Evolutionary conservation across 2,797 vertebrate genomes (phyloP), one percentile per base, ranked within the genome.

Genomic region (Centroberyx gerrardi): DNA sequence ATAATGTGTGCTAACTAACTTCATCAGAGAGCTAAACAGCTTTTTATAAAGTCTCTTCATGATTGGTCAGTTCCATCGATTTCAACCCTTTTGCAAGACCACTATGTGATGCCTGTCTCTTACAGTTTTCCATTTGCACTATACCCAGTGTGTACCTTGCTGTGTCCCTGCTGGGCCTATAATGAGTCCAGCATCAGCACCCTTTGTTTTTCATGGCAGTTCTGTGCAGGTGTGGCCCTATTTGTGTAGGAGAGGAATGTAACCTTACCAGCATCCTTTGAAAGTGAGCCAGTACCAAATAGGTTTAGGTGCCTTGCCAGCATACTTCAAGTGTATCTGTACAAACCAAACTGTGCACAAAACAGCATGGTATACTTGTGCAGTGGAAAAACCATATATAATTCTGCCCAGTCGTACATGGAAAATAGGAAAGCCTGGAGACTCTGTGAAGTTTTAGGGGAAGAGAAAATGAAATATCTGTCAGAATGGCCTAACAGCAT

Each of bases 401-500:
- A 63, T 44, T 38, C 31, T n/a, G 18, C n/a, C 18, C n/a, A n/a
- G 61, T 4, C 18, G 4, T 48, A n/a, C 46, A 48, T n/a, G 14
- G 14, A 48, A 48, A 15, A 48, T 15, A 48, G 44, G 44, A 46
- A 13, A 46, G 17, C 40, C 40, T 42, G 10, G 31, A 48, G 38
- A 46, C 12, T 0, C 29, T 46, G 58, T 68, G 53, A 80, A 72
- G 54, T 66, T 55, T 76, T 64, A 17, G 46, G 15, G 17, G 17
- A n/a, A n/a, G 14, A 14, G 44, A 15, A 14, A 48, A 48, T 48
- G 15, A 48, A 48, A n/a, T 48, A 48, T 17, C 5, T 48, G 4
- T 48, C 46, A 48, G 51, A 54, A 74, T 66, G 36, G 40, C 8
- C 28, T 63, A 49, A 77, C 69, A 62, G 56, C 51, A 68, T 46